These are phyloP conservation scores for Myripristis jacobus DNA, from an alignment of 2,797 vertebrate genomes.

Conservation along the genomic window DNA sequence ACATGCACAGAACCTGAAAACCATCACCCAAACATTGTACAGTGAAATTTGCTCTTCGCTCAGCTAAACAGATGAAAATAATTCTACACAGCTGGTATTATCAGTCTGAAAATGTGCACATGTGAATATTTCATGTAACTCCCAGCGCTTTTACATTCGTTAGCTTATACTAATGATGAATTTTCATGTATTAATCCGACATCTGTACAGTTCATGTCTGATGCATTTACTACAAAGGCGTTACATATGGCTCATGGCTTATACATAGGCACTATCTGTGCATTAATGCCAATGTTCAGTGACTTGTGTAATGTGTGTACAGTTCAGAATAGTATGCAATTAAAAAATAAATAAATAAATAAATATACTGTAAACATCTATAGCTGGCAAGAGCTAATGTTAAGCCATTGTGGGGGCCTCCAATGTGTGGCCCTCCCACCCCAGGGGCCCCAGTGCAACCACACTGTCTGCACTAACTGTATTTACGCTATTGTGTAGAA, in stretches of 20 bases:
- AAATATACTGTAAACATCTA: too few species aligned
- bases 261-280: neutral
- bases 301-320: neutral
- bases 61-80: neutral
- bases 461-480: too few species aligned
- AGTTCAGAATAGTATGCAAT: neutral
- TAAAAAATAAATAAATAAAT: too few species aligned
- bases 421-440: too few species aligned
- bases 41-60: neutral
- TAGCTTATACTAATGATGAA: slow-evolving; percentile 30
- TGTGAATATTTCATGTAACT: slow-evolving; percentile 42
- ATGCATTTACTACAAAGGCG: slow-evolving; percentile 10
- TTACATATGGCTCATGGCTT: slow-evolving; percentile 24
- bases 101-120: slow-evolving; percentile 9
- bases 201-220: slow-evolving; percentile 27
- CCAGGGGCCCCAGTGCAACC: too few species aligned
- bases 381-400: too few species aligned
- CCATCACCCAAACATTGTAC: neutral
- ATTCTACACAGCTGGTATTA: neutral
- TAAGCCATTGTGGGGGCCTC: too few species aligned
- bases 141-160: slow-evolving; percentile 27
- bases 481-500: too few species aligned
- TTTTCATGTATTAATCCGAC: slow-evolving; percentile 47
- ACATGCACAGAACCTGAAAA: neutral
- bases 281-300: neutral